Evolutionary conservation across 2,797 vertebrate genomes (phyloP), one percentile per base, ranked within the genome.

Genomic region (Botia almorhae): DNA sequence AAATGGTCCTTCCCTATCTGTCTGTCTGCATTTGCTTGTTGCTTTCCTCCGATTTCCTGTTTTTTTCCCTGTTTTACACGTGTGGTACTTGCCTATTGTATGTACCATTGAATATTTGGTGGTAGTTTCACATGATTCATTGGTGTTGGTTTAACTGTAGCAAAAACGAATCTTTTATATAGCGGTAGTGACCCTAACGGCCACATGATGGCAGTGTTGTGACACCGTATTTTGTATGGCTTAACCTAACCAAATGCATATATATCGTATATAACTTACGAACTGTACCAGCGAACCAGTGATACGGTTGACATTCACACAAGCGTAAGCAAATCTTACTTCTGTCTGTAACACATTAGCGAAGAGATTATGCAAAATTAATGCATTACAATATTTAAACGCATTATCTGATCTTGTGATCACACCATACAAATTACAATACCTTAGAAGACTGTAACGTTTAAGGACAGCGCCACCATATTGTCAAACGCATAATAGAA

Each of bases 1-100:
- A 94, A 94, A 94, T 94, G 93, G 92, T 95, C 91, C 89, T 83
- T 94, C 87, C 90, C 89, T 74, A 88, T 91, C 81, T 84, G 55
- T 79, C 58, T 83, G 64, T 79, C 64, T 13, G 26, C 33, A 8
- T 46, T 11, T 46, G 43, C 43, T 46, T 46, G 74, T 86, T 80
- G 87, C 77, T 76, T 73, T 82, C 58, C 80, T 75, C 7, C 7
- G 7, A 43, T 43, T 43, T 43, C 7, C 39, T 26, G 8, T 43
- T 43, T 26, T 26, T 26, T 26, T 2, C 23, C 23, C 7, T 43
- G 39, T 43, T 43, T 43, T 43, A 43, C 39, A 43, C 39, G 39
- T 8, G 8, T 43, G 39, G 5, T 43, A 43, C 39, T 43, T 8
- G 3, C 33, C 33, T 76, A 48, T 75, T 55, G 7, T 64, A 82